Evolutionary conservation across 1,140 invertebrate species (phyloP).

Genomic region (Helicoverpa armigera): DNA sequence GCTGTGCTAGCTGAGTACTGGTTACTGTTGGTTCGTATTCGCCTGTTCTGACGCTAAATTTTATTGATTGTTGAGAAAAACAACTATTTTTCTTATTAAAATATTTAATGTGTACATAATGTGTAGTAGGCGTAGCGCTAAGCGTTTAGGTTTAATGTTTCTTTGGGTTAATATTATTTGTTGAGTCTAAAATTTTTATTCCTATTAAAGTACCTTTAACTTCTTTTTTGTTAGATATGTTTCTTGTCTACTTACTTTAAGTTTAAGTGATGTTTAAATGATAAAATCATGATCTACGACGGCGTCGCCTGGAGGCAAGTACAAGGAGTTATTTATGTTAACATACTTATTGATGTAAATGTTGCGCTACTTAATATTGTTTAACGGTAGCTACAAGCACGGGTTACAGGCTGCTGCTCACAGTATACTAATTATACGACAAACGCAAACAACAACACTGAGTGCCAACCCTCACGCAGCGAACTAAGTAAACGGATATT

Average conservation of each 20-base stretch:
- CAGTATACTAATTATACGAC: conserved; percentile 55
- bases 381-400: conserved; percentile 65
- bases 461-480: conserved; percentile 58
- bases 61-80: conserved; percentile 47
- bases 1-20: conserved; percentile 3
- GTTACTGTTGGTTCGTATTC: conserved; percentile 12
- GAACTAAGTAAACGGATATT: conserved; percentile 32
- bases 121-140: conserved; percentile 51
- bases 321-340: conserved; percentile 69
- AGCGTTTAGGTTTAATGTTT: conserved; percentile 50
- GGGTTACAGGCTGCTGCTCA: conserved; percentile 74
- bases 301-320: conserved; percentile 65
- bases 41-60: conserved; percentile 38
- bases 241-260: conserved; percentile 68
- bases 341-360: conserved; percentile 59
- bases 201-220: conserved; percentile 81
- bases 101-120: conserved; percentile 50
- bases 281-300: conserved; percentile 73
- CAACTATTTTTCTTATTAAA: conserved; percentile 40
- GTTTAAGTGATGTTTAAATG: conserved; percentile 66
- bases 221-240: conserved; percentile 66
- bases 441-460: conserved; percentile 54
- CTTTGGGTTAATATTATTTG: conserved; percentile 63
- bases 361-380: conserved; percentile 68
- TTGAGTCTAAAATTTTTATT: conserved; percentile 83